Evolutionary conservation across 2,888 invertebrate genomes (phyloP).

Genomic region (Polymixis lichenea): DNA sequence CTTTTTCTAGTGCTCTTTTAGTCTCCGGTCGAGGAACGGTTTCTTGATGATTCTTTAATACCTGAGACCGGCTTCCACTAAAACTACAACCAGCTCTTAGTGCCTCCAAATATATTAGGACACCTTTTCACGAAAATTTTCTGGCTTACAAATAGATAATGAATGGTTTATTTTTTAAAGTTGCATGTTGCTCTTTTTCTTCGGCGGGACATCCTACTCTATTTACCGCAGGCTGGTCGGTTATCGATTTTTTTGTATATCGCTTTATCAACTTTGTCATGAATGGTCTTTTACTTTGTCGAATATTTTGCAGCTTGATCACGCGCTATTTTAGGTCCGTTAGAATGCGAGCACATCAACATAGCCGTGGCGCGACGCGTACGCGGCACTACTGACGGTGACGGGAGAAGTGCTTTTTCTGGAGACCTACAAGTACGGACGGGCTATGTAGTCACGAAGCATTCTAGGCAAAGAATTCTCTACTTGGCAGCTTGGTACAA

Average conservation of each 20-base stretch:
- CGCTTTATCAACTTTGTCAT: background rate
- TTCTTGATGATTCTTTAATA: background rate
- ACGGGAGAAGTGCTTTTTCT: background rate
- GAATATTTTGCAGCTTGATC: background rate
- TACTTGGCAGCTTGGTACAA: no score
- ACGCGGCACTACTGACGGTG: background rate
- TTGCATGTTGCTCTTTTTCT: background rate
- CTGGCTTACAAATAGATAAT: background rate
- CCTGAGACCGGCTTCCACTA: background rate
- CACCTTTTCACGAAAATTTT: background rate
- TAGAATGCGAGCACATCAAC: background rate
- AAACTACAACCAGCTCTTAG: background rate
- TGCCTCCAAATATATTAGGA: background rate
- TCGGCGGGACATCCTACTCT: background rate
- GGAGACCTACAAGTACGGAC: background rate
- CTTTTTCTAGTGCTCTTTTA: background rate
- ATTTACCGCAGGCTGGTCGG: background rate
- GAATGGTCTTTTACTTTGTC: background rate
- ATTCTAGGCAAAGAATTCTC: background rate
- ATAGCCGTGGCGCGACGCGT: background rate
- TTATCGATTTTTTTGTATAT: background rate
- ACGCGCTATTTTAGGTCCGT: background rate
- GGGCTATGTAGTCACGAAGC: background rate
- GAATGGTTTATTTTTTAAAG: background rate
- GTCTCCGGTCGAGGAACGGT: background rate